A percentile compares a stretch with the other conserved stretches of the same genome.
These are phyloP conservation scores for Pinna nobilis DNA, from an alignment of 1,140 invertebrate genomes.

Conservation along the genomic window DNA sequence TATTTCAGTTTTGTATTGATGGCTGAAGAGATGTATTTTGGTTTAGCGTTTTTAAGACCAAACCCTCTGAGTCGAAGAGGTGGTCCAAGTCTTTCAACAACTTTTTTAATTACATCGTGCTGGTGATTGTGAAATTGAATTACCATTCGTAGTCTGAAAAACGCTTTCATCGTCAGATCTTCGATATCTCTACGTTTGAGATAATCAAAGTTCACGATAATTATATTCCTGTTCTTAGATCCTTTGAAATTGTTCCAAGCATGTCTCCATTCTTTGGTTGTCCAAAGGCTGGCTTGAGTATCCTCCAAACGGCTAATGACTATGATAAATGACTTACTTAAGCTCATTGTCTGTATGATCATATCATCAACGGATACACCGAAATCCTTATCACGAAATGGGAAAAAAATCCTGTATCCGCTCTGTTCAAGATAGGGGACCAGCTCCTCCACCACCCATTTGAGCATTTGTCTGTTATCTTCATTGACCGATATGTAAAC, in stretches of 20 bases:
- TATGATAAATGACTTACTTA: constrained; percentile 16
- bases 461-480: constrained; percentile 3
- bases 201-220: constrained; percentile 38
- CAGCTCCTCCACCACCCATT: constrained; percentile 20
- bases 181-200: neutral
- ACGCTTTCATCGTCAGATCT: constrained; percentile 21
- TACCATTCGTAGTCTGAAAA: constrained; percentile 20
- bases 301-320: constrained; percentile 17
- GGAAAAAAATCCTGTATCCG: constrained; percentile 28
- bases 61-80: constrained; percentile 6
- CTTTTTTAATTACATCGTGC: constrained; percentile 1
- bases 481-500: constrained; percentile 35
- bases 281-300: neutral
- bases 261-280: constrained; percentile 29
- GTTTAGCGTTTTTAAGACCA: too few species aligned
- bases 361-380: constrained; percentile 13
- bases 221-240: constrained; percentile 15
- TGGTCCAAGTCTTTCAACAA: neutral
- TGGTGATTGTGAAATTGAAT: constrained; percentile 23
- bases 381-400: neutral
- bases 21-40: too few species aligned
- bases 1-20: too few species aligned
- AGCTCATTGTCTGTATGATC: constrained; percentile 12
- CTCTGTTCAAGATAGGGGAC: neutral
- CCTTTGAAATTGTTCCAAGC: constrained; percentile 25